phyloP scores from a whole-genome alignment of 1,140 invertebrate genomes.

The Calephelis nemesis region DNA sequence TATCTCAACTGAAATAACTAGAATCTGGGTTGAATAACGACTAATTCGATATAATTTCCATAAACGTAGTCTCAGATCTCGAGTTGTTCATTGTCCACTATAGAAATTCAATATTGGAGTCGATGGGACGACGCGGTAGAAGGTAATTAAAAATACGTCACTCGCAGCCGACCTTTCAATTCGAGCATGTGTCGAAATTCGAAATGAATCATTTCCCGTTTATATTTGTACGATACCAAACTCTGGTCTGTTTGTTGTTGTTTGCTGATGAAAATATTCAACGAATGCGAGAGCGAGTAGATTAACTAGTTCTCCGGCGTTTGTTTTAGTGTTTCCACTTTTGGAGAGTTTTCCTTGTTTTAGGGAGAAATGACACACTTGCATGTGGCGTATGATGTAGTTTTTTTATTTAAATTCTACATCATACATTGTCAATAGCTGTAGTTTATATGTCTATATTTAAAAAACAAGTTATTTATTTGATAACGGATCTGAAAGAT shows the following conservation, averaged over 20 bases:
- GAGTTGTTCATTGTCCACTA: constrained; percentile 70
- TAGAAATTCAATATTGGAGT: constrained; percentile 69
- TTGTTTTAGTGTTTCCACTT: constrained; percentile 8
- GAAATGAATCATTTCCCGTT: constrained; percentile 76
- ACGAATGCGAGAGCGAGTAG: constrained; percentile 29
- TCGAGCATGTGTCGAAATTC: constrained; percentile 75
- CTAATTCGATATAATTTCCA: constrained; percentile 21
- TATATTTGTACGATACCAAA: constrained; percentile 66
- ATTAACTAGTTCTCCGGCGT: constrained; percentile 36
- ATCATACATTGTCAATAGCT: too few relatives aligned
- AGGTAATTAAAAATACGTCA: constrained; percentile 79
- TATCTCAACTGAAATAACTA: not conserved
- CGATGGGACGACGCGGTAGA: constrained; percentile 56
- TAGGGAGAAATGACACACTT: too few relatives aligned
- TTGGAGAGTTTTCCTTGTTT: too few relatives aligned
- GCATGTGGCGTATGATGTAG: too few relatives aligned
- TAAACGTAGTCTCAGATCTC: constrained; percentile 36
- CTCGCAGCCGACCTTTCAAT: constrained; percentile 74
- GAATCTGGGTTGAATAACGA: not conserved
- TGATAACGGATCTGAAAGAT: too few relatives aligned
- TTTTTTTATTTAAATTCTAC: too few relatives aligned
- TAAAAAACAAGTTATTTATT: too few relatives aligned
- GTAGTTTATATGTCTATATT: too few relatives aligned
- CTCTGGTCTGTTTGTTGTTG: constrained; percentile 55
- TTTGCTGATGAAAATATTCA: constrained; percentile 47